Conservation (phyloP, 1,140 invertebrate species). For the Trichogramma pretiosum region DNA sequence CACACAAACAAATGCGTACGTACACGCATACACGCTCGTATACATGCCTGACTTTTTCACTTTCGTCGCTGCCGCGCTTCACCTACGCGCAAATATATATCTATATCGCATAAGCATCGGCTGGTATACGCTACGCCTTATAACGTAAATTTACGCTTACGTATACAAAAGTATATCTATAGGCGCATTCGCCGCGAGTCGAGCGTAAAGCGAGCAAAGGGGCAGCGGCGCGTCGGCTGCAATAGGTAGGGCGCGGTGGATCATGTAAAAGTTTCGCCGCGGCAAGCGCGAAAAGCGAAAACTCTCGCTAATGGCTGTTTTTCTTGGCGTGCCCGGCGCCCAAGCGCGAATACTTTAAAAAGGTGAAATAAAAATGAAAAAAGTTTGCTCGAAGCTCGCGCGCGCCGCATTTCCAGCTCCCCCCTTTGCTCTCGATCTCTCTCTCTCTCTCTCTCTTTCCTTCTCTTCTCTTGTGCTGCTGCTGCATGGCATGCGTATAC, state of each 20-base stretch:
- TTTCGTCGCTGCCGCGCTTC: constrained; percentile 13
- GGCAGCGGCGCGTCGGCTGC: too few relatives aligned
- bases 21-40: too few relatives aligned
- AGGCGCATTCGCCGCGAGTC: too few relatives aligned
- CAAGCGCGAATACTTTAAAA: constrained; percentile 43
- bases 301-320: constrained; percentile 46
- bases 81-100: too few relatives aligned
- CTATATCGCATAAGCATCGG: too few relatives aligned
- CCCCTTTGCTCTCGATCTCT: constrained; percentile 1
- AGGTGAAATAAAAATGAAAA: constrained; percentile 41
- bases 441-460: not conserved
- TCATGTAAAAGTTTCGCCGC: constrained; percentile 44
- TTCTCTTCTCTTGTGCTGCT: not conserved
- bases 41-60: constrained; percentile 15
- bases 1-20: too few relatives aligned
- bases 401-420: constrained; percentile 9
- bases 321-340: too few relatives aligned
- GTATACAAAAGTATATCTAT: too few relatives aligned
- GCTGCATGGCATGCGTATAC: too few relatives aligned
- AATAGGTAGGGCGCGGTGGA: constrained; percentile 11
- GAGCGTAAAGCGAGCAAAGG: too few relatives aligned
- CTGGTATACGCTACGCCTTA: too few relatives aligned
- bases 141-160: constrained; percentile 37
- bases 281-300: constrained; percentile 44
- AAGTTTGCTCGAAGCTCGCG: constrained; percentile 26